Percentiles rank a stretch among this genome's conserved stretches.
These are phyloP conservation scores for Stramonita haemastoma DNA, from an alignment of 2,888 invertebrate genomes.

Conservation along the genomic window DNA sequence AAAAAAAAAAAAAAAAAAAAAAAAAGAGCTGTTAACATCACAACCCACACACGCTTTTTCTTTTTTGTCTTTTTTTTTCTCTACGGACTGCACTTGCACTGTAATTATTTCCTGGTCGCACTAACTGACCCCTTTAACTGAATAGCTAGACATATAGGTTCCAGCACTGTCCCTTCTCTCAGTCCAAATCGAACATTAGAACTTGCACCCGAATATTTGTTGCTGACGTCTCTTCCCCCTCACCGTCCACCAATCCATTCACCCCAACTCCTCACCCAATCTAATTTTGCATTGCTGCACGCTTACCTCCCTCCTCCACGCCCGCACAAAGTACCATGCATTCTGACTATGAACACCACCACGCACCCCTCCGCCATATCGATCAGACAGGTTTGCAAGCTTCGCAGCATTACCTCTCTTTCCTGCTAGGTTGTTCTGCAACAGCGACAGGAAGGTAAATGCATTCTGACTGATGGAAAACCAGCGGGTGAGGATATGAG, in stretches of 20 bases:
- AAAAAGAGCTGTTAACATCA: background rate
- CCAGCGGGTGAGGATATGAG: conserved; percentile 19
- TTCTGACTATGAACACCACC: too few species aligned
- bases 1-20: too few species aligned
- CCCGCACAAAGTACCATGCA: too few species aligned
- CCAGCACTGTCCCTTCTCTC: background rate
- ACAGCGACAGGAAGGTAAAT: conserved; percentile 32
- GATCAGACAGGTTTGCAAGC: background rate
- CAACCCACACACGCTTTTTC: background rate
- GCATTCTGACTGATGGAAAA: conserved; percentile 34
- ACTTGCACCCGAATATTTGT: conserved; percentile 24
- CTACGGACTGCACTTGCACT: background rate
- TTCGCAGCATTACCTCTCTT: background rate
- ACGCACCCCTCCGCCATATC: background rate
- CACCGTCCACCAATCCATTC: too few species aligned
- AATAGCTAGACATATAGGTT: background rate
- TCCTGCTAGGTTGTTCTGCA: conserved; percentile 24
- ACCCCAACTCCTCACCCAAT: too few species aligned
- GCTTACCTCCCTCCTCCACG: too few species aligned
- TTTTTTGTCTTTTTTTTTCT: background rate
- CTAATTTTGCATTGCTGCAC: too few species aligned
- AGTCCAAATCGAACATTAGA: background rate
- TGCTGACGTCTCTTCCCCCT: background rate
- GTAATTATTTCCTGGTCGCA: background rate
- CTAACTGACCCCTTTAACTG: background rate